Evolutionary conservation across 2,797 vertebrate species (phyloP).

Genomic region (Leptatherina wallacei): DNA sequence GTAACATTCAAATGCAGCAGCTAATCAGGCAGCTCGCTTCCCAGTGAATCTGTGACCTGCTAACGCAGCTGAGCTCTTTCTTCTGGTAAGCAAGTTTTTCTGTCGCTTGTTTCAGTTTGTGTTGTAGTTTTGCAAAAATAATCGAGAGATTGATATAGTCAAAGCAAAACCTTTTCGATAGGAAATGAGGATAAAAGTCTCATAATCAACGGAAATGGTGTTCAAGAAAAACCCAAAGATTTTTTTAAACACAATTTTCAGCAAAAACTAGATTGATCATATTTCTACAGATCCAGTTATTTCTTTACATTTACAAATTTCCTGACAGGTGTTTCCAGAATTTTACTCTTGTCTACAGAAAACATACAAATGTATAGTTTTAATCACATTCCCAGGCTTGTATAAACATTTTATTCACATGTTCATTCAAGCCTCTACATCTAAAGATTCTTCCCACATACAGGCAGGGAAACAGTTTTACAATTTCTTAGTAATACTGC

Average conservation of each 20-base stretch:
- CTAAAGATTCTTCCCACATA: background rate
- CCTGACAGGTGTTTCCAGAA: too few species aligned
- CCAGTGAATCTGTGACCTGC: background rate
- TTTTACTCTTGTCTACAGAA: background rate
- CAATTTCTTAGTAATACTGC: background rate
- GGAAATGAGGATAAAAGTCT: too few species aligned
- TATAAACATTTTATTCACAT: background rate
- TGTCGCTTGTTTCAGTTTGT: constrained; percentile 1
- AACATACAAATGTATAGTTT: background rate
- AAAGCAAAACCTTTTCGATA: too few species aligned
- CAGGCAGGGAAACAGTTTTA: background rate
- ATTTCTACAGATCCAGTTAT: too few species aligned
- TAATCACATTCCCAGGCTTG: background rate
- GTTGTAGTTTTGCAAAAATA: background rate
- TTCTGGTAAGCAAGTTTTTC: constrained; percentile 7
- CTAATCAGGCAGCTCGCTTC: constrained; percentile 14
- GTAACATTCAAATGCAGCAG: constrained; percentile 2
- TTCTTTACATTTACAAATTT: too few species aligned
- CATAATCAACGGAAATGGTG: too few species aligned
- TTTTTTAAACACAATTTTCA: too few species aligned
- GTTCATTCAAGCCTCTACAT: background rate
- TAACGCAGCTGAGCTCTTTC: constrained; percentile 2
- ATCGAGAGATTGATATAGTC: too few species aligned
- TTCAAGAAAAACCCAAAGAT: too few species aligned
- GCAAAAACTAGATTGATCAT: too few species aligned